Evolutionary conservation across 2,888 invertebrate species (phyloP).

Genomic region (Entomobrya proxima): DNA sequence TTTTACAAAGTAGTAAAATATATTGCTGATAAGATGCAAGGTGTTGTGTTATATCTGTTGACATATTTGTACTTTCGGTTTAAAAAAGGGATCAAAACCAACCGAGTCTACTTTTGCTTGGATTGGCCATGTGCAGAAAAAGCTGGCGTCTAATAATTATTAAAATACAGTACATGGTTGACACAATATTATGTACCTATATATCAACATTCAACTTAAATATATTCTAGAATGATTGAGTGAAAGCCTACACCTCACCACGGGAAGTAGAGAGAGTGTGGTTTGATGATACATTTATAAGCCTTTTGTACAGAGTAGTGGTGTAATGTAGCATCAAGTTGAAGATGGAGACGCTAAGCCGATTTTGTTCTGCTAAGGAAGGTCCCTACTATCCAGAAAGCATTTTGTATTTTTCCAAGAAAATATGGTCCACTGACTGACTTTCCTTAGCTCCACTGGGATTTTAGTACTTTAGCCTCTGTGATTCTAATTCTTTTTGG

Average conservation of each 20-base stretch:
- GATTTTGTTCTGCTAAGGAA: constrained; percentile 21
- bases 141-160: neutral
- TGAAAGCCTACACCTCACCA: neutral
- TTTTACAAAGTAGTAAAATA: neutral
- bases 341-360: constrained; percentile 43
- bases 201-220: neutral
- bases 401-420: constrained; percentile 23
- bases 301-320: neutral
- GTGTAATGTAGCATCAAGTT: constrained; percentile 51
- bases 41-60: neutral
- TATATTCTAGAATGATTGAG: neutral
- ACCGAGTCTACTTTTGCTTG: neutral
- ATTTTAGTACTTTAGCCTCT: constrained; percentile 21
- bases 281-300: neutral
- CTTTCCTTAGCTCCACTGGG: constrained; percentile 31
- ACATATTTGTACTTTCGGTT: neutral
- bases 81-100: neutral
- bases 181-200: neutral
- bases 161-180: neutral
- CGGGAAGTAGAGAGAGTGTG: neutral
- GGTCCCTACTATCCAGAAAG: neutral
- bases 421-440: constrained; percentile 52
- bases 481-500: neutral
- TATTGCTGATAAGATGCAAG: neutral
- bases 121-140: neutral